Conservation (phyloP, 2,797 vertebrate genomes). For the Hipposideros larvatus region DNA sequence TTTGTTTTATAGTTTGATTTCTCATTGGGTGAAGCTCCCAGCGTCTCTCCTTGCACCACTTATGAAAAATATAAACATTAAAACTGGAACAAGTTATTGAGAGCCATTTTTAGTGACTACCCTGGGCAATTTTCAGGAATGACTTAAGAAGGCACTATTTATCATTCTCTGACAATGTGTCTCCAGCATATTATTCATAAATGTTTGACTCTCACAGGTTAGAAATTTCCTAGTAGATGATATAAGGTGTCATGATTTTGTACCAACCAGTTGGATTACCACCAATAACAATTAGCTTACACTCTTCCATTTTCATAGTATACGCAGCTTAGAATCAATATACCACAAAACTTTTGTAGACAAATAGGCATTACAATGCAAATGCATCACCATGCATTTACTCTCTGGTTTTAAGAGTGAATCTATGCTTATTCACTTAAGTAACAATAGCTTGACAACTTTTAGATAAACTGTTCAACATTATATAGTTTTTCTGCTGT, state of each 20-base stretch:
- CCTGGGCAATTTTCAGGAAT: not conserved
- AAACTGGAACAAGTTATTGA: not conserved
- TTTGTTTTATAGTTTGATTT: not conserved
- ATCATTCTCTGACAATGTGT: not conserved
- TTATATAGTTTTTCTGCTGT: not conserved
- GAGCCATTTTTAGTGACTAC: not conserved
- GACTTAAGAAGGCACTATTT: not conserved
- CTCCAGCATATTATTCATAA: not conserved
- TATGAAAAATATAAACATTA: not conserved
- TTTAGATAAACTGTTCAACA: not conserved
- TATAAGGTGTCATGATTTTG: not conserved
- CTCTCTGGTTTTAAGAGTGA: not conserved
- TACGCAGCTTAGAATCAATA: not conserved
- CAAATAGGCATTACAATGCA: not conserved
- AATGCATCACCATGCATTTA: not conserved
- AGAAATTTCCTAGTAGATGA: not conserved
- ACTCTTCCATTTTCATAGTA: not conserved
- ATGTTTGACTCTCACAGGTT: not conserved
- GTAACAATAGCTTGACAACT: not conserved
- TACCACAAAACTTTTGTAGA: not conserved
- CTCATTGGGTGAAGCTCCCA: not conserved
- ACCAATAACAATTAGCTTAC: not conserved
- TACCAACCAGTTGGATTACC: not conserved
- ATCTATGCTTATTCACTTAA: not conserved
- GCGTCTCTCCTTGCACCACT: not conserved